Evolutionary conservation across 2,888 invertebrate species (phyloP), one percentile per base, ranked within the genome.

Genomic region (Troides aeacus): DNA sequence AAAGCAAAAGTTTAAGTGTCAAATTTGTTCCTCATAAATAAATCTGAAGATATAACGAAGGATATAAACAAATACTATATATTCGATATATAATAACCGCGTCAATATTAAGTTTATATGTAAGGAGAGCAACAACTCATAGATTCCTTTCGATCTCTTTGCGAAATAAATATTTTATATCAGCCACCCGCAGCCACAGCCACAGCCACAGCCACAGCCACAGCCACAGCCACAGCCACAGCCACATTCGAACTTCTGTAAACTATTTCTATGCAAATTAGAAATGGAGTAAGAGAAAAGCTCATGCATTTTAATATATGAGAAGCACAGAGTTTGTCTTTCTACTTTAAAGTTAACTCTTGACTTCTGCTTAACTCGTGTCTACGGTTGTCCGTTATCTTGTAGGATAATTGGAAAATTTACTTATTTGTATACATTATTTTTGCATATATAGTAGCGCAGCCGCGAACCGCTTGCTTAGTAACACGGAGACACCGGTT

Each of bases 241-340:
- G 21, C 18, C 23, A 58, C 57, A 58, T 58, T 7, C 57, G 53
- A 68, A 67, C 39, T 68, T 58, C 18, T 46, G 46, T 46, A 68
- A 58, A 68, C 67, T 68, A 68, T 68, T 24, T 67, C 67, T 62
- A 68, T 68, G 67, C 62, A 68, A 62, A 68, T 62, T 68, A 57
- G 67, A 68, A 68, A 68, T 62, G 62, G 62, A 68, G 62, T 68
- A 62, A 68, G 62, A 68, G 62, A 68, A 62, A 68, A 68, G 62
- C 62, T 68, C 67, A 68, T 68, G 67, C 67, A 68, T 68, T 68
- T 68, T 68, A 68, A 68, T 68, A 62, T 62, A 57, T 56, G 62
- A 42, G 21, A 21, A 39, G 46, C 62, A n/a, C 65, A 21, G 58
- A 68, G 57, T 68, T 68, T 68, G 67, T 58, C 57, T 68, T 62